phyloP scores from a whole-genome alignment of 2,797 vertebrate species.

The Tympanoctomys barrerae region DNA sequence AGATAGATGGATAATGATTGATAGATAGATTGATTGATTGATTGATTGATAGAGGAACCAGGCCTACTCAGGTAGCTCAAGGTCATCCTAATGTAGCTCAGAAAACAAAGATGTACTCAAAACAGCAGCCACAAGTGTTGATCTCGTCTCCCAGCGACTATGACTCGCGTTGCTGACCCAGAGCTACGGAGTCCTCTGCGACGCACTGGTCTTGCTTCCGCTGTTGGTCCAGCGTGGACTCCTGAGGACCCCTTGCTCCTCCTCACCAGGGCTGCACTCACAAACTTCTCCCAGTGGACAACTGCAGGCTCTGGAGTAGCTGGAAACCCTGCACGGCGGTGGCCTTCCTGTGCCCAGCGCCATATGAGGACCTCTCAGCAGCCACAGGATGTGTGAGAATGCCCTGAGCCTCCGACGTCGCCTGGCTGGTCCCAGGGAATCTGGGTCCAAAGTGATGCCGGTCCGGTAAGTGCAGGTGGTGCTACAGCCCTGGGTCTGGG shows the following conservation, averaged over 20 bases:
- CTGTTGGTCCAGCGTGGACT: background rate
- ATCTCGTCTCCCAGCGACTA: background rate
- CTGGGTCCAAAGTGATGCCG: background rate
- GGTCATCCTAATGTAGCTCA: background rate
- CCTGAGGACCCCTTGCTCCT: background rate
- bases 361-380: background rate
- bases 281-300: background rate
- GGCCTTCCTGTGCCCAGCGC: background rate
- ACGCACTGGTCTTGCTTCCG: background rate
- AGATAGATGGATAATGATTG: background rate
- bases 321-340: background rate
- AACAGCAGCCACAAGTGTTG: background rate
- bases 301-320: background rate
- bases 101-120: background rate
- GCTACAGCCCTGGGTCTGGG: background rate
- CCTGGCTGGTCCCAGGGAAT: background rate
- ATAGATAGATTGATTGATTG: background rate
- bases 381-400: background rate
- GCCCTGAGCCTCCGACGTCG: background rate
- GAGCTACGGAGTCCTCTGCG: background rate
- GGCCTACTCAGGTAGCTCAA: background rate
- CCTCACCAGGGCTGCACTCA: background rate
- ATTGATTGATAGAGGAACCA: background rate
- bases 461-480: background rate
- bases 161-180: background rate